A percentile compares a stretch with the other conserved stretches of the same genome.
Evolutionary conservation across 2,888 invertebrate genomes (phyloP).

Genomic region (Zygothrica quintamaculata): DNA sequence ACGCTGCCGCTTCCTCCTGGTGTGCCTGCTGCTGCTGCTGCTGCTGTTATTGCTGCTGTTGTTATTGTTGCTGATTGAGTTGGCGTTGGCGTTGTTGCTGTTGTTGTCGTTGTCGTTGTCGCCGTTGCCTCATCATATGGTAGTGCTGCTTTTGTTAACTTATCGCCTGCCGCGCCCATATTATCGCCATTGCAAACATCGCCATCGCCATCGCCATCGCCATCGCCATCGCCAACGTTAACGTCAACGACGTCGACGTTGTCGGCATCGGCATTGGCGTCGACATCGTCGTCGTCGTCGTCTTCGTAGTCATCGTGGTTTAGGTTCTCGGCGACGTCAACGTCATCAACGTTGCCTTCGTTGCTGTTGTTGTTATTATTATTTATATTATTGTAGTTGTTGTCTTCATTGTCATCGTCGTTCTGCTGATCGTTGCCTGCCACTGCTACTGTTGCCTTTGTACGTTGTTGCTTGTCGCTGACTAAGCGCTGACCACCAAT

Average conservation of each 20-base stretch:
- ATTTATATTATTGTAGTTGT: conserved; percentile 16
- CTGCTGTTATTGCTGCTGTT: conserved; percentile 26
- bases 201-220: conserved; percentile 16
- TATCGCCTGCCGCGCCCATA: conserved; percentile 65
- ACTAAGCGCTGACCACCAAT: conserved; percentile 50
- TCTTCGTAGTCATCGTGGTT: conserved; percentile 33
- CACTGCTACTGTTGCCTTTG: conserved; percentile 31
- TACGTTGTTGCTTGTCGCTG: conserved; percentile 44
- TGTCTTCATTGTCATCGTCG: conserved; percentile 22
- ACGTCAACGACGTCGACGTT: conserved; percentile 17
- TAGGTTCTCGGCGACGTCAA: conserved; percentile 31
- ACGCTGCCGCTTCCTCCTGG: conserved; percentile 50
- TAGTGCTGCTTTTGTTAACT: conserved; percentile 36
- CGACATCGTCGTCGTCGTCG: conserved; percentile 13
- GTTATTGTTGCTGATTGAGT: conserved; percentile 37
- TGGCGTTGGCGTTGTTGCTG: conserved; percentile 57
- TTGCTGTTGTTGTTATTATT: too few relatives aligned
- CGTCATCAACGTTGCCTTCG: conserved; percentile 21
- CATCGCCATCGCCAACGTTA: conserved; percentile 30
- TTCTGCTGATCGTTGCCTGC: conserved; percentile 14
- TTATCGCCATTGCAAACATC: conserved; percentile 61
- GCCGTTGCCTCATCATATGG: conserved; percentile 29
- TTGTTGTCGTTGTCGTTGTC: conserved; percentile 37
- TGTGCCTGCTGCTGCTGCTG: conserved; percentile 31
- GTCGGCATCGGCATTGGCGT: conserved; percentile 28